Base-by-base conservation (phyloP, 2,888 invertebrate species). In the Epistrophe grossulariae region DNA sequence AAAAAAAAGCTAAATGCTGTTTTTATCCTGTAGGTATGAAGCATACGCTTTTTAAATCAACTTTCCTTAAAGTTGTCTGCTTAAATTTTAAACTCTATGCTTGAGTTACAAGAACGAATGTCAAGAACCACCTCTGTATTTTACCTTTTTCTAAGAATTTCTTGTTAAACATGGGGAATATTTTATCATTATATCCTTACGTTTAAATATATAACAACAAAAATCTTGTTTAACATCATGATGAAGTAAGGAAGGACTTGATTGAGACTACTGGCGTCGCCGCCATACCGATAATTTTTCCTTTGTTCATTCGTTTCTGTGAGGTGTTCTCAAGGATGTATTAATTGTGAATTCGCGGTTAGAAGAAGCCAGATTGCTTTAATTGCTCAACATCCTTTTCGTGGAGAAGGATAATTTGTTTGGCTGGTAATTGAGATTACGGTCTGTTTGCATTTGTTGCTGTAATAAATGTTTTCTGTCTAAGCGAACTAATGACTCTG, bases 281-380 rank as follows among this genome's bases (percentile, higher is more conserved):
- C 77, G n/a, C 40, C 73, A 81, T 78, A 35, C 35, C 11, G 0
- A 59, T 78, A 81, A 85, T 85, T 73, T 78, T 82, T 79, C 74
- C 74, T 82, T 64, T 78, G 70, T 62, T 78, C 55, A 48, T 28
- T 66, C 48, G 28, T 38, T 82, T 50, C 64, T 79, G 62, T 85
- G 82, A 85, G 85, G 85, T 79, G 68, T 88, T 89, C 89, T 79
- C 90, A 89, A 90, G 88, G 89, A 89, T 88, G 89, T 89, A 90
- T 89, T 90, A 90, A 91, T 91, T 90, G 89, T 90, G 88, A 90
- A 89, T 90, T 90, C 90, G 90, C 90, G 90, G 90, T 82, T 82
- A 45, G 88, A 60, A 79, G 66, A 79, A 85, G 85, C 74, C 74
- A 89, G 88, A 89, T 84, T 89, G 88, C 88, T 90, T 90, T 90